Evolutionary conservation across 23 tunicate genomes (phyloP), one percentile per base, ranked within the genome.

Genomic region (Oikopleura albicans): DNA sequence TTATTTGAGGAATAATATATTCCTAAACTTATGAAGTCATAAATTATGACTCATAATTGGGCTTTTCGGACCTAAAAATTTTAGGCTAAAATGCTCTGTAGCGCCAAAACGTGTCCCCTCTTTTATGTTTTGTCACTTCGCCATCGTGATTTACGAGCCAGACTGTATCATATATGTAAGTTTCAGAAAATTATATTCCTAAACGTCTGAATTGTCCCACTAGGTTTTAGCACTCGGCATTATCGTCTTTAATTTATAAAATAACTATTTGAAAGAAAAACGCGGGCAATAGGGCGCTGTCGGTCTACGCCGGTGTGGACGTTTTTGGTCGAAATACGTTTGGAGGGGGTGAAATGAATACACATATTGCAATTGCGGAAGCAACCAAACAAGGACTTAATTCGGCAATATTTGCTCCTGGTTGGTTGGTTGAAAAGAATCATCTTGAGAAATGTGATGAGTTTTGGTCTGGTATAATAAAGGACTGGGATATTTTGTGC

Each of bases 251-350:
- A 22, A 56, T 22, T 22, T 27, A 28, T 56, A 29, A 29, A 39
- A 16, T n/a, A n/a, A n/a, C 12, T 12, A 76, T 16, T 29, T 29
- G 2, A 38, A 1, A 36, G 84, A 40, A 12, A 38, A 28, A 49
- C 0, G 79, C 86, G 2, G 36, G 39, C 2, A 38, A 27, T 1
- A 33, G 12, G 38, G 22, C 49, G 29, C 36, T 39, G 39, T 85
- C 39, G 31, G 96, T 95, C 27, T 95, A 87, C 83, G 90, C 88
- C 4, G 99, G 99, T 0, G 83, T 95, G 34, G 99, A 95, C 83
- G 99, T 95, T 57, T 95, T 95, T 76, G 99, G 99, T 1, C 40
- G 99, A 40, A 91, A 91, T 0, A 57, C 85, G 41, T 88, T 39
- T 76, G 99, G 96, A 16, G 99, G 99, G 31, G 99, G 99, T 22